A percentile compares a stretch with the other conserved stretches of the same genome.
Conservation (phyloP, 2,113 vertebrate genomes). For the Tachysurus fulvidraco region DNA sequence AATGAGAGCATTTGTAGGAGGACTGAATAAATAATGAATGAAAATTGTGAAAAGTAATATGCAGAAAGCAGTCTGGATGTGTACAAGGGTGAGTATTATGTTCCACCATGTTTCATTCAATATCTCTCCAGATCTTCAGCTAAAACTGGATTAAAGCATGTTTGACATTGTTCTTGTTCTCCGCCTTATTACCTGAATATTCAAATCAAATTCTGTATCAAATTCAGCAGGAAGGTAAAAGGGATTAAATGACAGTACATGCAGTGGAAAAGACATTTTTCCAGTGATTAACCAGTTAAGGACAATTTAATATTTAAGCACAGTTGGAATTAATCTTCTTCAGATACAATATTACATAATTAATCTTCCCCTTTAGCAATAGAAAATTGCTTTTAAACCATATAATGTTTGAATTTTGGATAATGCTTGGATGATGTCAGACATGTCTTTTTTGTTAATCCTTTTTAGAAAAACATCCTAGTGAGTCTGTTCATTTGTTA, state of each 20-base stretch:
- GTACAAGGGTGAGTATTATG: background rate
- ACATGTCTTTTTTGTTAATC: background rate
- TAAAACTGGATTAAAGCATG: constrained; percentile 3
- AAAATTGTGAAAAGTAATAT: background rate
- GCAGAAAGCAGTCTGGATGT: background rate
- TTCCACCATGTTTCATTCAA: background rate
- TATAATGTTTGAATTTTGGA: background rate
- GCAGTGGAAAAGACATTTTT: background rate
- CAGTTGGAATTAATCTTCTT: background rate
- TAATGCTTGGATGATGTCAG: background rate
- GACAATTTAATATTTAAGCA: background rate
- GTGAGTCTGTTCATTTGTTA: background rate
- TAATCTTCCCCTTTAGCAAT: background rate
- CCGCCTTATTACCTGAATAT: background rate
- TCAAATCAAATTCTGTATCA: background rate
- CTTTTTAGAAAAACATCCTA: background rate
- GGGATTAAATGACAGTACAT: background rate
- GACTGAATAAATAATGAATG: background rate
- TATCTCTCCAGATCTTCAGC: background rate
- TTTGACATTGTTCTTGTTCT: background rate
- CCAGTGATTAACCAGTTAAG: background rate
- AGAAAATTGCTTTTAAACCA: background rate
- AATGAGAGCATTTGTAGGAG: background rate
- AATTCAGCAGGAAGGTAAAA: background rate
- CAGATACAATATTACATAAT: background rate